Conservation (phyloP, 2,797 vertebrate genomes). For the Micropoecilia bifurca region DNA sequence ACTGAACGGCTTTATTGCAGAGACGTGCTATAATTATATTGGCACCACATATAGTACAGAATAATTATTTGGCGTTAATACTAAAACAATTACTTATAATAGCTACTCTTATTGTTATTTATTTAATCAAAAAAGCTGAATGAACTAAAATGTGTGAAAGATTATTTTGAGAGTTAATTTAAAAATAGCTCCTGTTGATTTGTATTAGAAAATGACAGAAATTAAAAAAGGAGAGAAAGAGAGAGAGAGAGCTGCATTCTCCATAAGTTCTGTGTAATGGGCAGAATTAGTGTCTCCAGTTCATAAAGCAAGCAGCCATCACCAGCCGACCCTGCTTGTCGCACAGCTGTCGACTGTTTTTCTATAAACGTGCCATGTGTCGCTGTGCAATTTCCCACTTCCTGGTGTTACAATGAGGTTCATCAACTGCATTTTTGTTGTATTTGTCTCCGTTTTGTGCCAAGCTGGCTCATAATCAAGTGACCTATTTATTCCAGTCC, state of each 20-base stretch:
- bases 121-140: background rate
- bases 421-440: constrained; percentile 47
- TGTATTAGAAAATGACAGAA: constrained; percentile 11
- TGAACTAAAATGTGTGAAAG: background rate
- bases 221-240: background rate
- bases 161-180: background rate
- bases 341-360: constrained; percentile 38
- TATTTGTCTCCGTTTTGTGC: constrained; percentile 54
- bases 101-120: background rate
- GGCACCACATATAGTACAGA: background rate
- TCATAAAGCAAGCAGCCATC: constrained; percentile 9
- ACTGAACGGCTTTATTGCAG: background rate
- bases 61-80: background rate
- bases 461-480: constrained; percentile 54
- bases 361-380: constrained; percentile 23
- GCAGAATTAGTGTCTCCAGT: constrained; percentile 3
- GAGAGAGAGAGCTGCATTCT: no score
- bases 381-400: constrained; percentile 41
- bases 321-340: constrained; percentile 24
- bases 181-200: constrained; percentile 8
- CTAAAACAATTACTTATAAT: background rate
- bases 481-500: constrained; percentile 63
- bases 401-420: constrained; percentile 27
- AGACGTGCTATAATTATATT: background rate
- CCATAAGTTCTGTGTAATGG: background rate